Evolutionary conservation across 1,140 invertebrate species (phyloP).

Genomic region (Daktulosphaira vitifoliae): DNA sequence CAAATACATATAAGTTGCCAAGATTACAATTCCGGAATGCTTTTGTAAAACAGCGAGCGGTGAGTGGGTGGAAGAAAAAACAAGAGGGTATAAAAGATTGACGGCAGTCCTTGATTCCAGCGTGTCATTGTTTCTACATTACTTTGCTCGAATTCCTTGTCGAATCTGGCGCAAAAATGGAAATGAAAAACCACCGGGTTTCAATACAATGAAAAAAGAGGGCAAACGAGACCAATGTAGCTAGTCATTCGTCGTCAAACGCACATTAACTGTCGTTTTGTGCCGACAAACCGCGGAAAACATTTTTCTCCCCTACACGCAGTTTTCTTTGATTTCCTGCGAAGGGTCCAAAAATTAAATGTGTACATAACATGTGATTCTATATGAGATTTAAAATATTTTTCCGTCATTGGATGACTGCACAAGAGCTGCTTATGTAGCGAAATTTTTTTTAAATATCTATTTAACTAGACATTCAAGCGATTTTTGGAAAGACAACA

Average conservation of each 20-base stretch:
- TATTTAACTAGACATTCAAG: no score
- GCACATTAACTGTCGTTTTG: conserved; percentile 21
- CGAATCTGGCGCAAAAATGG: conserved; percentile 29
- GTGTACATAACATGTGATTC: no score
- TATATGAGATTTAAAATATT: no score
- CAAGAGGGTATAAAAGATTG: neutral
- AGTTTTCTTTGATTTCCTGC: neutral
- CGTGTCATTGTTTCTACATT: conserved; percentile 32
- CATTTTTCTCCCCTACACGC: neutral
- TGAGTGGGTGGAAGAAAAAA: neutral
- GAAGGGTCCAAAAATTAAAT: neutral
- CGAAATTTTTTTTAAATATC: no score
- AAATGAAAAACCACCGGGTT: conserved; percentile 23
- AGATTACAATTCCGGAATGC: conserved; percentile 21
- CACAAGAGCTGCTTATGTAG: no score
- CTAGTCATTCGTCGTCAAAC: conserved; percentile 32
- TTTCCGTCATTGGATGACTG: no score
- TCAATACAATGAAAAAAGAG: conserved; percentile 4
- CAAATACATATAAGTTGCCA: conserved; percentile 14
- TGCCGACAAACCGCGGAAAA: conserved; percentile 22
- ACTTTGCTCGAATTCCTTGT: conserved; percentile 18
- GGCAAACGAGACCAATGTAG: conserved; percentile 12
- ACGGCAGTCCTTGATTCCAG: conserved; percentile 22
- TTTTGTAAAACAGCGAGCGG: neutral
- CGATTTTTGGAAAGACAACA: no score